Evolutionary conservation across 2,797 vertebrate species (phyloP).

Genomic region (Melanotaenia boesemani): DNA sequence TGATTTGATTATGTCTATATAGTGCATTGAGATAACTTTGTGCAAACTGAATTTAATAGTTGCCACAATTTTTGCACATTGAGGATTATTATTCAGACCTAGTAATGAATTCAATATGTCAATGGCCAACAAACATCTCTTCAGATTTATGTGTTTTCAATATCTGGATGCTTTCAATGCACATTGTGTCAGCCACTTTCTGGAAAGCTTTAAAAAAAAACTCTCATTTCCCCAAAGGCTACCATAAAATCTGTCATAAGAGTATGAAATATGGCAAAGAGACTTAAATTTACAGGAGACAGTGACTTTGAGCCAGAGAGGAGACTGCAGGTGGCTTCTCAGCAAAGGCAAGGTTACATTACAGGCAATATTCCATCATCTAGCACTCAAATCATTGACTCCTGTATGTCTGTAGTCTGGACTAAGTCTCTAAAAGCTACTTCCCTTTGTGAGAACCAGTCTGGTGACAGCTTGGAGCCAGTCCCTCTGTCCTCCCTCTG

Average conservation of each 20-base stretch:
- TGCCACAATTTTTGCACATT: too few species aligned
- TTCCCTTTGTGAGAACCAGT: constrained; percentile 72
- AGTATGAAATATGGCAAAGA: background rate
- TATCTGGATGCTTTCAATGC: background rate
- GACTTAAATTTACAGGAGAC: constrained; percentile 17
- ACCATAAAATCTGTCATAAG: background rate
- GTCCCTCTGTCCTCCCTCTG: constrained; percentile 53
- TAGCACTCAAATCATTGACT: constrained; percentile 61
- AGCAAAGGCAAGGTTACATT: constrained; percentile 51
- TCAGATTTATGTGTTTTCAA: too few species aligned
- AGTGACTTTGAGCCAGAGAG: constrained; percentile 39
- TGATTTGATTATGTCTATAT: too few species aligned
- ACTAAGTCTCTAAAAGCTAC: constrained; percentile 66
- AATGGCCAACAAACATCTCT: too few species aligned
- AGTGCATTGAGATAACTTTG: too few species aligned
- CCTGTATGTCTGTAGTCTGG: constrained; percentile 65
- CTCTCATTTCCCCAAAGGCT: background rate
- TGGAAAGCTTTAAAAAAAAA: background rate
- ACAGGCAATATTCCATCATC: constrained; percentile 55
- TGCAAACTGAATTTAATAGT: too few species aligned
- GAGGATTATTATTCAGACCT: too few species aligned
- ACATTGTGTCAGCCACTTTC: background rate
- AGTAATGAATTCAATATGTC: too few species aligned
- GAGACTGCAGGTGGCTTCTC: constrained; percentile 27
- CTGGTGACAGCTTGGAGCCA: constrained; percentile 82